Evolutionary conservation across 2,113 vertebrate genomes (phyloP), one percentile per base, ranked within the genome.

Genomic region (Echinops telfairi): DNA sequence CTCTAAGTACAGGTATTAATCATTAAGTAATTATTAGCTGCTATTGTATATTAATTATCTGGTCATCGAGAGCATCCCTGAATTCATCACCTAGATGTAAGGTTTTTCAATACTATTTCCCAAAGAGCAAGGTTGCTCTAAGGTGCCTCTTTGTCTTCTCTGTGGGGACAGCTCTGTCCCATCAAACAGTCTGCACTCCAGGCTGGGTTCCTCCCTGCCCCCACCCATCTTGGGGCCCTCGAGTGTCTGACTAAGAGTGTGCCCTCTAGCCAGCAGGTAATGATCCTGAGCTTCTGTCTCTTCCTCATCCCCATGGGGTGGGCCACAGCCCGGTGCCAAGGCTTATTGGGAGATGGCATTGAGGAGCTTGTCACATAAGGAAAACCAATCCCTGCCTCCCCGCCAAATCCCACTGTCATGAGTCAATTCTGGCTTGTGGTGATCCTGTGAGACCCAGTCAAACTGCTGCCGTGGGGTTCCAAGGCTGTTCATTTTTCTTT

Each of bases 11-110:
- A 17, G 78, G 83, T 95, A 86, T 97, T 97, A 95, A 96, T 97
- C 96, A 96, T 92, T 88, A 82, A 85, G 91, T 93, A 95, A 96
- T 97, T 96, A 95, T 96, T 96, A 96, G 76, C 96, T 94, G 85
- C 89, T 93, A 91, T 95, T 76, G 47, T 53, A 29, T 94, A 96
- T 95, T 96, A 94, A 97, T 97, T 96, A 93, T 95, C 95, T 94
- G 92, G 96, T 93, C 90, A 97, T 92, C 47, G 33, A 86, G 83
- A 94, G 66, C 95, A 87, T 91, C 70, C 89, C 90, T 94, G 81
- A 19, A 71, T 77, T 38, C 58, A 94, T 93, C 95, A 96, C 71
- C 68, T 86, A 96, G 92, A 95, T 96, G 96, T 95, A 96, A 96
- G 80, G 78, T 89, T 92, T 93, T 88, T 90, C 95, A 96, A 90